These are phyloP conservation scores for Caenorhabditis tropicalis DNA, from an alignment of 1,140 invertebrate genomes.

Conservation along the genomic window DNA sequence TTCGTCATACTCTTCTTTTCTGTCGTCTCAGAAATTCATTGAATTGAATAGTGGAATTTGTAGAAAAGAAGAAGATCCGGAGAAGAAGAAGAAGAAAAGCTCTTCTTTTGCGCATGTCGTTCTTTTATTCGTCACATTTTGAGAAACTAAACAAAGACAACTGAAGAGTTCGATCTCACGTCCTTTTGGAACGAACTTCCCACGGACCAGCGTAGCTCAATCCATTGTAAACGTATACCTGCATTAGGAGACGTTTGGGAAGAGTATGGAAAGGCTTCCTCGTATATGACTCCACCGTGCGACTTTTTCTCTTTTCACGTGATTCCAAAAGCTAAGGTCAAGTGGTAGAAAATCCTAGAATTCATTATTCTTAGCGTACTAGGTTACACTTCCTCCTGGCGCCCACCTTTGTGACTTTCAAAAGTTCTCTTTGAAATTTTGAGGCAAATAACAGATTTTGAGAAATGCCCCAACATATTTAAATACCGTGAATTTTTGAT, in stretches of 20 bases:
- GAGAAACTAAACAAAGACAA: not conserved
- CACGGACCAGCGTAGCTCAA: not conserved
- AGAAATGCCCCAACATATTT: too few relatives aligned
- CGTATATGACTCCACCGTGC: not conserved
- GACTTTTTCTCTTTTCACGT: not conserved
- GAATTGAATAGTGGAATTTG: slow-evolving; percentile 36
- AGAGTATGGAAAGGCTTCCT: not conserved
- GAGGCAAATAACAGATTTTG: too few relatives aligned
- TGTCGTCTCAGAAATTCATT: slow-evolving; percentile 32
- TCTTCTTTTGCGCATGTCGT: slow-evolving; percentile 24
- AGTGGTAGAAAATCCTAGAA: too few relatives aligned
- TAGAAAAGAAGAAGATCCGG: not conserved
- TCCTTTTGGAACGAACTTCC: not conserved
- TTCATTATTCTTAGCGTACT: too few relatives aligned
- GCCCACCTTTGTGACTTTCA: too few relatives aligned
- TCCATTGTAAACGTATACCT: slow-evolving; percentile 30
- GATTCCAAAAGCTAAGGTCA: not conserved
- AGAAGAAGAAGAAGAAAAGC: not conserved
- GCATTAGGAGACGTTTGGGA: not conserved
- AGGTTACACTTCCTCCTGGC: too few relatives aligned
- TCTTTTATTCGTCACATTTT: slow-evolving; percentile 44
- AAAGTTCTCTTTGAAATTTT: too few relatives aligned
- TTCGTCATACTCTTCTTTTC: slow-evolving; percentile 7
- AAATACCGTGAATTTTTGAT: too few relatives aligned
- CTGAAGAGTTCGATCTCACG: not conserved